phyloP scores from a whole-genome alignment of 2,797 vertebrate species.

The Scyliorhinus canicula region DNA sequence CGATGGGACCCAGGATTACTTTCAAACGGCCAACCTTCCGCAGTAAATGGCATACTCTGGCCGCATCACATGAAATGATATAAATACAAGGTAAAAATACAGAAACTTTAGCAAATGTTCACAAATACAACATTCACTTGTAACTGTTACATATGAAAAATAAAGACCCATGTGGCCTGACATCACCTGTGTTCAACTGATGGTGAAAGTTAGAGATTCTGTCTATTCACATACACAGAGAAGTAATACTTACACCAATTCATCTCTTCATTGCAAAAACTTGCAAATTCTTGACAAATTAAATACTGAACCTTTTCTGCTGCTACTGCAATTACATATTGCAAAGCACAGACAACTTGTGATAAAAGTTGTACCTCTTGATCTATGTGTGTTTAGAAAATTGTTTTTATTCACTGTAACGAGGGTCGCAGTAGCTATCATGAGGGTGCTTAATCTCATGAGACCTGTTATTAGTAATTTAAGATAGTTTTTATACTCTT shows the following conservation, averaged over 20 bases:
- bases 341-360: background rate
- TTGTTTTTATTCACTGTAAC: background rate
- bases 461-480: background rate
- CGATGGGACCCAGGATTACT: constrained; percentile 29
- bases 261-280: background rate
- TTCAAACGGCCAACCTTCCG: constrained; percentile 36
- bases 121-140: constrained; percentile 32
- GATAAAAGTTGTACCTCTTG: background rate
- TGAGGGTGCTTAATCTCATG: background rate
- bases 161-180: background rate
- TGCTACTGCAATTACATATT: background rate
- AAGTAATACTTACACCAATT: background rate
- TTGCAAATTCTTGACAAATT: background rate
- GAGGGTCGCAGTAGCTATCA: background rate
- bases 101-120: constrained; percentile 24
- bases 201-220: background rate
- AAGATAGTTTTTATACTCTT: too few relatives aligned
- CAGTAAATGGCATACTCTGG: constrained; percentile 34
- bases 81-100: constrained; percentile 36
- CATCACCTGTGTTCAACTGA: background rate
- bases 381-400: background rate
- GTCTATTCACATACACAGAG: background rate
- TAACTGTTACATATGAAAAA: constrained; percentile 28
- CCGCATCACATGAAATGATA: constrained; percentile 39
- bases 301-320: background rate